A percentile compares a stretch with the other conserved stretches of the same genome.
Evolutionary conservation across 2,888 invertebrate genomes (phyloP).

Genomic region (Drosophila acutilabella): DNA sequence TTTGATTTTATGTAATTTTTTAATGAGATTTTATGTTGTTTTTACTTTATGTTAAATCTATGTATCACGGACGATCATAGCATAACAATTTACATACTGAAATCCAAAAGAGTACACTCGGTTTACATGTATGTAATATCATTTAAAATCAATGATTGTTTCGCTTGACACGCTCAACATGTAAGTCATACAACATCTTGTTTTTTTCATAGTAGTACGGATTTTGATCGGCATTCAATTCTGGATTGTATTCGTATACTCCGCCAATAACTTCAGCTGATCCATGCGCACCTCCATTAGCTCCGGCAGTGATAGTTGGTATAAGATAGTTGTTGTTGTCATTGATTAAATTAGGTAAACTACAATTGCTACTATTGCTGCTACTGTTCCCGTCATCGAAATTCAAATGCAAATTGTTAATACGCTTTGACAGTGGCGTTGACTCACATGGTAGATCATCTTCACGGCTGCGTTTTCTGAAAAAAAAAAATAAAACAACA

Average conservation of each 20-base stretch:
- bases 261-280: constrained; percentile 35
- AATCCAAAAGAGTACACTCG: constrained; percentile 3
- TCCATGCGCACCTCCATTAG: constrained; percentile 25
- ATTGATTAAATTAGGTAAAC: constrained; percentile 56
- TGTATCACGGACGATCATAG: constrained; percentile 35
- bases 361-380: constrained; percentile 69
- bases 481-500: background rate
- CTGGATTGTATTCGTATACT: constrained; percentile 88
- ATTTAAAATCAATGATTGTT: constrained; percentile 44
- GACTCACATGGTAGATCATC: constrained; percentile 91
- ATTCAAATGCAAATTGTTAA: constrained; percentile 93
- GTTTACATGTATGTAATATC: constrained; percentile 9
- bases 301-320: constrained; percentile 42
- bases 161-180: constrained; percentile 92
- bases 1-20: constrained; percentile 3
- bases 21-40: constrained; percentile 7
- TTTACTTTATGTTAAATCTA: constrained; percentile 17
- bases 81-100: constrained; percentile 20
- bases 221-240: constrained; percentile 91
- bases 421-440: constrained; percentile 94
- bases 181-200: constrained; percentile 93
- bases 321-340: constrained; percentile 59
- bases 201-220: constrained; percentile 94
- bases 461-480: constrained; percentile 91
- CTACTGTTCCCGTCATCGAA: constrained; percentile 72